Base-by-base conservation (phyloP, 2,113 vertebrate species). In the Alexandromys fortis region DNA sequence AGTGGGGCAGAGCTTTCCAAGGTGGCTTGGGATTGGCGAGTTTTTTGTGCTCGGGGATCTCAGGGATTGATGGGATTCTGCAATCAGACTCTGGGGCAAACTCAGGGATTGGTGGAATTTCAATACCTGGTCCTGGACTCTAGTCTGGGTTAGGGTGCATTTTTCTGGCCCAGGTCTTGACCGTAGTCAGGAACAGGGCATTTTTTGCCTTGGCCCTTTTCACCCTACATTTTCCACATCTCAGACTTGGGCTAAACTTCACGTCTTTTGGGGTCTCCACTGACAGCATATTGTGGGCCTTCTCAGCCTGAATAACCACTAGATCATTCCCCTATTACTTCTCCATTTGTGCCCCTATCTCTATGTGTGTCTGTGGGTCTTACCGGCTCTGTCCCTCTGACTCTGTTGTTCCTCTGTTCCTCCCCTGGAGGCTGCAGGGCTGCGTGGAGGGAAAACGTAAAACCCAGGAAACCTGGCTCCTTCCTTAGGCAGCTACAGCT, bases 381-480 rank as follows among this genome's bases (percentile, higher is more conserved):
- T 28, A 30, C 73, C 1, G 61, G 10, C 22, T 42, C 86, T 68
- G 4, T 58, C 26, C 68, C 47, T 52, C 22, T 58, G 19, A 58
- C 58, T 58, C 6, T 58, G 58, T 21, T 58, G 55, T 21, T 58
- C 55, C 22, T 35, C 86, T 58, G 1, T 55, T 55, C 79, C 47
- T 76, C 16, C 12, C 17, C 33, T 19, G 14, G 42, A 70, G 61
- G 11, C 73, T 47, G 19, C 6, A 55, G 13, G 52, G 42, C 22
- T n/a, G 30, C 0, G 0, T 35, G 75, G 26, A 22, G 28, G 22
- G 33, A 52, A 45, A 24, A 58, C 58, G 35, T 3, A 2, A 19
- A 5, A 14, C 12, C 0, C 1, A 22, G 30, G 24, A 45, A 35
- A 28, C 28, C 14, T 26, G 24, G n/a, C 4, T 30, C 0, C n/a